A percentile compares a stretch with the other conserved stretches of the same genome.
phyloP scores from a whole-genome alignment of 2,113 vertebrate genomes.

The Vulpes lagopus region DNA sequence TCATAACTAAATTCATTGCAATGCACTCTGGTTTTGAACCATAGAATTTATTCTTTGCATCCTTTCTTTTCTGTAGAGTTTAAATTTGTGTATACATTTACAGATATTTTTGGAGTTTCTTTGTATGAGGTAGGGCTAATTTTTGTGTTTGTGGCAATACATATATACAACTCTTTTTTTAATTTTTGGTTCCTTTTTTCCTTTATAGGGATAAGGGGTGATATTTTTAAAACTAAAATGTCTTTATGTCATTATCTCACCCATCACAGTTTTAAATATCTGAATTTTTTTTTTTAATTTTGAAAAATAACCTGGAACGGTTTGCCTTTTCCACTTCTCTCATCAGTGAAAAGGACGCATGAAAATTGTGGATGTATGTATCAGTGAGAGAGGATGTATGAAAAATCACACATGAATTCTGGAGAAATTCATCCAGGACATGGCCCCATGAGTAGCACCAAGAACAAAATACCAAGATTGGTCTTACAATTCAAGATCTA shows the following conservation, averaged over 20 bases:
- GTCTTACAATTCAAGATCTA: conserved; percentile 44
- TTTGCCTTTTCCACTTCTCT: not conserved
- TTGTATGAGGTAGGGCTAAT: not conserved
- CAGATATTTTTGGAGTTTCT: not conserved
- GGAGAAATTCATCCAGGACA: conserved; percentile 42
- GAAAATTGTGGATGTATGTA: too few relatives aligned
- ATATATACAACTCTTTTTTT: not conserved
- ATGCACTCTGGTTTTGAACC: not conserved
- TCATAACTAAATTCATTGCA: not conserved
- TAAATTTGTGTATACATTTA: not conserved
- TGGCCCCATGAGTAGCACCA: conserved; percentile 6
- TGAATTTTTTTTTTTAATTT: not conserved
- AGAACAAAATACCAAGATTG: conserved; percentile 53
- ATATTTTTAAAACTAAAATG: not conserved
- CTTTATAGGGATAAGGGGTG: not conserved
- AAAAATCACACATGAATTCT: conserved; percentile 42
- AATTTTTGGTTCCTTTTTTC: not conserved
- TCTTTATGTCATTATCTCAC: not conserved
- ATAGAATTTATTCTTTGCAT: not conserved
- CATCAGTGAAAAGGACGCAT: not conserved
- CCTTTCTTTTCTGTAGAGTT: not conserved
- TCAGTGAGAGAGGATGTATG: conserved; percentile 12
- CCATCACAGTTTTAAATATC: not conserved
- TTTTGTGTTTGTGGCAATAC: not conserved
- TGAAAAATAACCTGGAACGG: conserved; percentile 6